phyloP scores from a whole-genome alignment of 53 echinoderm and acorn worm genomes.

The Crossaster papposus region DNA sequence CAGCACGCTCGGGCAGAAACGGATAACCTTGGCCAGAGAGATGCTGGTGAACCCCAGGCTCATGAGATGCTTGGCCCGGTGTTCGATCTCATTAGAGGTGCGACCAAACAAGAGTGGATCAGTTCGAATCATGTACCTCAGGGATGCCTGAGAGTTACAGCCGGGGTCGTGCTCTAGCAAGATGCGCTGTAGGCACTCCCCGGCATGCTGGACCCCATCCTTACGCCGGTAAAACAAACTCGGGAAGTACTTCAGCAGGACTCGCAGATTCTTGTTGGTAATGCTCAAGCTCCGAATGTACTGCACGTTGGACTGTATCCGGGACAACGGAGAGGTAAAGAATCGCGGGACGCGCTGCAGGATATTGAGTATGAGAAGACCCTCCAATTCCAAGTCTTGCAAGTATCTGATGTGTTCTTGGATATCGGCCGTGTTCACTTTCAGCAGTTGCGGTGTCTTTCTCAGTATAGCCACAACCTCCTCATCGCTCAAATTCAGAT shows the following conservation, averaged over 20 bases:
- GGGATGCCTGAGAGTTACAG: conserved; percentile 48
- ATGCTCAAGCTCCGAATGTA: conserved; percentile 72
- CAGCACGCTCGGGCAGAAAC: conserved; percentile 78
- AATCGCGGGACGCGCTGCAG: conserved; percentile 77
- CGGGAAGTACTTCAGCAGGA: conserved; percentile 72
- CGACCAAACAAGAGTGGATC: conserved; percentile 72
- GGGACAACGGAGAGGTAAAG: conserved; percentile 66
- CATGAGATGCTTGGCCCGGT: conserved; percentile 65
- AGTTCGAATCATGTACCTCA: conserved; percentile 72
- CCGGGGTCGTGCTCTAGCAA: conserved; percentile 68
- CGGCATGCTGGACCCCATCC: conserved; percentile 64
- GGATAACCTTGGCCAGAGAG: conserved; percentile 70
- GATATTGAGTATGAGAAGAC: conserved; percentile 68
- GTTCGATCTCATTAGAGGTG: conserved; percentile 61
- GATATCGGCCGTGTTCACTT: conserved; percentile 20
- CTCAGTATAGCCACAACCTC: conserved; percentile 44
- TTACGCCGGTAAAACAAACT: conserved; percentile 72
- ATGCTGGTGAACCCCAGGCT: conserved; percentile 65
- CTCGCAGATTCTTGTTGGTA: conserved; percentile 67
- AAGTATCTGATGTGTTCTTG: conserved; percentile 27
- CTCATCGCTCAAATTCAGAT: conserved; percentile 49
- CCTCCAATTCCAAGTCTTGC: conserved; percentile 33
- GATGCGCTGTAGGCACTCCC: conserved; percentile 60
- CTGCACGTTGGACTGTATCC: conserved; percentile 62
- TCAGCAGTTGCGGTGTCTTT: conserved; percentile 44